Evolutionary conservation across 2,888 invertebrate species (phyloP), one percentile per base, ranked within the genome.

Genomic region (Camponotus fellah): DNA sequence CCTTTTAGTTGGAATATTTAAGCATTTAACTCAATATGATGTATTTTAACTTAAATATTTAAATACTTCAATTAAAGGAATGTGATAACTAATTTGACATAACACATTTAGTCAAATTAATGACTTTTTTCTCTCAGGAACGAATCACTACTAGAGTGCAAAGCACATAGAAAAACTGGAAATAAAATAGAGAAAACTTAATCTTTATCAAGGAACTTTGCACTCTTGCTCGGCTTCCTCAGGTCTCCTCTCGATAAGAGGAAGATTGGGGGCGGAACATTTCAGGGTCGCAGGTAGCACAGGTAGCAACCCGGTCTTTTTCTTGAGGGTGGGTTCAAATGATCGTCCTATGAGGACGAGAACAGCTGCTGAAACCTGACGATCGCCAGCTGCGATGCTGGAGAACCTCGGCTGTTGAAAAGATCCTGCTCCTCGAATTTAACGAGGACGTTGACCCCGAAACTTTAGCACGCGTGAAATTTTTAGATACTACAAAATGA

Each of bases 361-460:
- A 49, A 85, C 90, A 90, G 87, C 90, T 90, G 90, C 85, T 84
- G 90, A 85, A 90, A 90, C 84, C 85, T 82, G 82, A 46, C 80
- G 85, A 72, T 62, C 65, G 69, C 82, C 90, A 90, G 88, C 89
- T 90, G 53, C n/a, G 90, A 79, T 66, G 74, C 53, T 21, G 79
- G 79, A 65, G 46, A 80, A 60, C 75, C 26, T 26, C 53, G 9
- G 40, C 17, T 40, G 49, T 17, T 53, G 26, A 66, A 65, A 66
- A 65, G 56, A 65, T 14, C 46, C 21, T 56, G 34, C 17, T 56
- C 56, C 43, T 34, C 32, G 17, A 62, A 21, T 14, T 32, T 14
- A 46, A 49, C 26, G 58, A 56, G 77, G 6, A 37, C 17, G 37
- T 71, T 76, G 53, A 68, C 53, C 49, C 2, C 12, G 8, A 68